phyloP scores from a whole-genome alignment of 2,888 invertebrate species.

The Pyrocoelia pectoralis region DNA sequence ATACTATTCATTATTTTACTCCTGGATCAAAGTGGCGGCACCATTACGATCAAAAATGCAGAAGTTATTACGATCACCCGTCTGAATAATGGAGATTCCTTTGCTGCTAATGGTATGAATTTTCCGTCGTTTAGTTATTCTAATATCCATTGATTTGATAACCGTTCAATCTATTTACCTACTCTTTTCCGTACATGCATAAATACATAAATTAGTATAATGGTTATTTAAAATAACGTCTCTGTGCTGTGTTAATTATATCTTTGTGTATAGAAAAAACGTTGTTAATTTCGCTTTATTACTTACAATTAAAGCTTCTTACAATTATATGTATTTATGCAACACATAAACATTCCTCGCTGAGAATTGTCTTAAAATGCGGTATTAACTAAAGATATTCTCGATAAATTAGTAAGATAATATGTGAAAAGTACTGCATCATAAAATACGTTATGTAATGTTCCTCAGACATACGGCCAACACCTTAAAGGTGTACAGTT shows the following conservation, averaged over 20 bases:
- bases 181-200: too few species aligned
- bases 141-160: too few species aligned
- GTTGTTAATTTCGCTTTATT: neutral
- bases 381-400: neutral
- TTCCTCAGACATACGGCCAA: neutral
- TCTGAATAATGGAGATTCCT: constrained; percentile 68
- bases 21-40: constrained; percentile 8
- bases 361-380: neutral
- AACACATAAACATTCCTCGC: neutral
- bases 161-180: too few species aligned
- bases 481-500: neutral
- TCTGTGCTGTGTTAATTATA: too few species aligned
- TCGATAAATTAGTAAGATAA: neutral
- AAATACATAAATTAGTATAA: too few species aligned
- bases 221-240: too few species aligned
- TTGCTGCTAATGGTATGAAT: constrained; percentile 63
- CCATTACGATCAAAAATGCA: constrained; percentile 26
- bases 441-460: neutral
- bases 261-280: too few species aligned
- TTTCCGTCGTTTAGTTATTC: too few species aligned
- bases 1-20: constrained; percentile 15
- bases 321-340: neutral
- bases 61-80: constrained; percentile 60
- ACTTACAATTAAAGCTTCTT: neutral
- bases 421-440: neutral